Evolutionary conservation across 2,797 vertebrate genomes (phyloP).

Genomic region (Tapera naevia): DNA sequence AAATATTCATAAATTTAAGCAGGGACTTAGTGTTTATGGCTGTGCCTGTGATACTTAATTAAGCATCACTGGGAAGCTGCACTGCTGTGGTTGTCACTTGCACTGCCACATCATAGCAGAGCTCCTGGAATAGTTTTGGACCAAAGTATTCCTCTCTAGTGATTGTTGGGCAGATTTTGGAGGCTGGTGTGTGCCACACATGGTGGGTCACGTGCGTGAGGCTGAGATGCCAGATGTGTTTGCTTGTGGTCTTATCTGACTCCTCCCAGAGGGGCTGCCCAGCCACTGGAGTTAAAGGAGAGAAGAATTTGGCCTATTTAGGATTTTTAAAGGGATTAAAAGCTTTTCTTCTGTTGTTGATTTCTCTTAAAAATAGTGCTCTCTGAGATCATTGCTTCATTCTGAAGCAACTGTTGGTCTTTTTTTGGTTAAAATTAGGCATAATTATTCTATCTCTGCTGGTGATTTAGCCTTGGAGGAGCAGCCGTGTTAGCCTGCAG

Average conservation of each 20-base stretch:
- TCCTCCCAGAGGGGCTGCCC: neutral
- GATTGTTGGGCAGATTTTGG: neutral
- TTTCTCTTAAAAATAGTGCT: constrained; percentile 1
- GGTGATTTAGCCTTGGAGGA: neutral
- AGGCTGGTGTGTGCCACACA: accelerated
- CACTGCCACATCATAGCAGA: no score
- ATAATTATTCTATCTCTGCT: neutral
- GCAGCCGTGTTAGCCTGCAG: neutral
- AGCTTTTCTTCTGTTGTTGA: neutral
- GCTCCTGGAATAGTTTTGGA: neutral
- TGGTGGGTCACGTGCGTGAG: accelerated
- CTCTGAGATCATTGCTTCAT: neutral
- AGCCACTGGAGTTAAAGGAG: neutral
- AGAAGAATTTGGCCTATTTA: neutral
- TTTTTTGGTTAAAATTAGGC: neutral
- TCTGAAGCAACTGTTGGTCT: neutral
- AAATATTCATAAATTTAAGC: neutral
- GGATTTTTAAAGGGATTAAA: neutral
- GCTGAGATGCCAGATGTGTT: neutral
- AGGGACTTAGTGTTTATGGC: neutral
- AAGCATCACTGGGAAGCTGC: neutral
- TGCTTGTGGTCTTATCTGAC: neutral
- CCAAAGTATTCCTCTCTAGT: neutral
- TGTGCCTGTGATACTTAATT: neutral
- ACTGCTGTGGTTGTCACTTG: neutral